phyloP scores from a whole-genome alignment of 2,888 invertebrate species.

The Zygothrica quintamaculata region DNA sequence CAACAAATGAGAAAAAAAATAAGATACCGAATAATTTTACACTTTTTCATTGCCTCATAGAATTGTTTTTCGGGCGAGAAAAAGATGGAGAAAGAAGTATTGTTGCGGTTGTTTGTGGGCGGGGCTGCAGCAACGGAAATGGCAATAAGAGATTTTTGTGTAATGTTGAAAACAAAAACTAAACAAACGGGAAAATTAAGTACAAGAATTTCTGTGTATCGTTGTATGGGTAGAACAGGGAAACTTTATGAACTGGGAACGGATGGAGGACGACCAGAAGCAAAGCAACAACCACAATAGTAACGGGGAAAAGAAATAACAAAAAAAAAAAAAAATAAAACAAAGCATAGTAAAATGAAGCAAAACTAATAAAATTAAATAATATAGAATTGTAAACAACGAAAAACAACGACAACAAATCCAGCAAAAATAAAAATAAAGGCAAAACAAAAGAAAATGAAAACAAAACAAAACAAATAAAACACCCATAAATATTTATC shows the following conservation, averaged over 20 bases:
- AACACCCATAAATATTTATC: conserved; percentile 69
- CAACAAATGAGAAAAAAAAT: no score
- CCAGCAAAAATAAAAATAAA: conserved; percentile 32
- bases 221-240: conserved; percentile 13
- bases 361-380: conserved; percentile 77
- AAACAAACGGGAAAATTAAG: conserved; percentile 43
- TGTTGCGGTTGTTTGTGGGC: background rate
- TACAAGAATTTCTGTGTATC: conserved; percentile 38
- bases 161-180: conserved; percentile 45
- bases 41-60: no score
- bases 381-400: conserved; percentile 69
- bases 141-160: conserved; percentile 64
- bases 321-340: conserved; percentile 13
- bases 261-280: conserved; percentile 11
- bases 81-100: background rate
- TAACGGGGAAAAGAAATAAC: no score
- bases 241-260: conserved; percentile 35
- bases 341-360: conserved; percentile 56
- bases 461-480: conserved; percentile 52
- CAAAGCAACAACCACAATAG: no score
- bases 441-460: conserved; percentile 41
- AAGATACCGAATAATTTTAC: no score
- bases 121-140: conserved; percentile 49
- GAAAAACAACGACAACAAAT: conserved; percentile 15
- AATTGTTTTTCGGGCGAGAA: no score